Base-by-base conservation (phyloP, 2,888 invertebrate species). In the Cistogaster globosa region DNA sequence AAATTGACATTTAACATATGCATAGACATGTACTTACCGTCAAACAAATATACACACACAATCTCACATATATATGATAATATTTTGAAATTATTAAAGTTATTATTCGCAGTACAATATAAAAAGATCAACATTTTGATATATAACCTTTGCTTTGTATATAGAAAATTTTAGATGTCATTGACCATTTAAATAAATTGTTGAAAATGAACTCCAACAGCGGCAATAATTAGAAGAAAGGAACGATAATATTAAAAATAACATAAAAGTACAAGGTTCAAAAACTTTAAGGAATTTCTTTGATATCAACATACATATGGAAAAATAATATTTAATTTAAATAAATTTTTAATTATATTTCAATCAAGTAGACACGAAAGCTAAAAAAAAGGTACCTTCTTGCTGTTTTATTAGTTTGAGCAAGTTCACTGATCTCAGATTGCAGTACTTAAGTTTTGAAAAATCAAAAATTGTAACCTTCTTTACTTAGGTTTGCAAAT, bases 121-220 rank as follows among this genome's bases (percentile, higher is more conserved):
- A 53, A 74, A 62, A 2, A 6, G 62, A 18, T 16, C n/a, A 74
- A 74, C 62, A 36, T 45, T 36, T 18, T 1, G 1, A 53, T 2
- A 53, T 9, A 53, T 53, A 20, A 9, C 18, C 11, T 53, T 5
- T 18, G 18, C 6, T 16, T 20, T n/a, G 8, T 36, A 36, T 3
- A 74, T 53, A 62, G 32, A 36, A 60, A 48, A 51, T 53, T 14
- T 11, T 20, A 75, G 55, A 65, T 45, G 75, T 65, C 75, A 45
- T 63, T 75, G 63, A 42, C 75, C 75, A 45, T 18, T 36, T 32
- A 4, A 32, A 48, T 16, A 42, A 55, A 2, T 55, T 16, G 53
- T 16, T 12, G 55, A 16, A 42, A 45, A 32, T 57, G 22, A 75
- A 32, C 45, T 11, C 42, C 53, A 45, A 38, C 75, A 45, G 62